Evolutionary conservation across 2,888 invertebrate genomes (phyloP).

Genomic region (Ceratothoa steindachneri): DNA sequence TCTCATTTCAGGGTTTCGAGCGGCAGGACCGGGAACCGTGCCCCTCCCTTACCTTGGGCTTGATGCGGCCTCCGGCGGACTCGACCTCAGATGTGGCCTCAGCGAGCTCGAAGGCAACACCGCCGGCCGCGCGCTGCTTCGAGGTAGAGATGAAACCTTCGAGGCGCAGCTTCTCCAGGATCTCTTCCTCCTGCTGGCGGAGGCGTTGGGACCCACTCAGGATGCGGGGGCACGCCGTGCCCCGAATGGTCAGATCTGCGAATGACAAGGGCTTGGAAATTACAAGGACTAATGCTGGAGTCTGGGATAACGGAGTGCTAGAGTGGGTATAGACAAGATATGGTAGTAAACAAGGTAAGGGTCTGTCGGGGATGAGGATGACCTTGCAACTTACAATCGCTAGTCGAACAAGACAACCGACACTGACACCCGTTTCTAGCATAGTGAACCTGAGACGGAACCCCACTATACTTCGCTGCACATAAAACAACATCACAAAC

Average conservation of each 20-base stretch:
- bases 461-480: too few relatives aligned
- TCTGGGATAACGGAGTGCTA: not conserved
- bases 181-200: constrained; percentile 52
- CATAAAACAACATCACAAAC: too few relatives aligned
- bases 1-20: too few relatives aligned
- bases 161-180: constrained; percentile 52
- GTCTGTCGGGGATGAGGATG: not conserved
- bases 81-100: constrained; percentile 31
- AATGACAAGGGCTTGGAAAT: not conserved
- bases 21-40: too few relatives aligned
- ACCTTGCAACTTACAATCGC: too few relatives aligned
- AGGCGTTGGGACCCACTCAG: constrained; percentile 53
- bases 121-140: constrained; percentile 51
- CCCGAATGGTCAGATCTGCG: constrained; percentile 52
- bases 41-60: constrained; percentile 29
- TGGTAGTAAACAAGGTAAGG: not conserved
- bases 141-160: constrained; percentile 54
- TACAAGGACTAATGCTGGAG: too few relatives aligned
- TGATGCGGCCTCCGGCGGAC: constrained; percentile 28
- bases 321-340: not conserved
- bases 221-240: constrained; percentile 51
- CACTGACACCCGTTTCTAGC: too few relatives aligned
- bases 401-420: too few relatives aligned
- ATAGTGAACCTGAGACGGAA: too few relatives aligned
- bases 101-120: constrained; percentile 49